Evolutionary conservation across 2,888 invertebrate species (phyloP), one percentile per base, ranked within the genome.

Genomic region (Pedicia rivosa): DNA sequence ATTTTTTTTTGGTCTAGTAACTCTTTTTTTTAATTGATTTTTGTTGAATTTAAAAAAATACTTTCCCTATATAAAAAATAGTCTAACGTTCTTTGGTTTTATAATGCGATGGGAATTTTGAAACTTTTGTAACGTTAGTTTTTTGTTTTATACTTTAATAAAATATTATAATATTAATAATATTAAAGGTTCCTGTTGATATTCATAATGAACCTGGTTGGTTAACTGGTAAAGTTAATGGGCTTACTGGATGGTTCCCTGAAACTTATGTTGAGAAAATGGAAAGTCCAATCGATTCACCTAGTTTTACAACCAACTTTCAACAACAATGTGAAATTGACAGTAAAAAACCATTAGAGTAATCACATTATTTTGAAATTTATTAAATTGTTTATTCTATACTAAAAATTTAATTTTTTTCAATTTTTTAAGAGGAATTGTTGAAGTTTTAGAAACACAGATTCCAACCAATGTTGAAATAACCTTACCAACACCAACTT

Each of bases 131-230:
- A n/a, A n/a, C n/a, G n/a, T n/a, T n/a, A n/a, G n/a, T n/a, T n/a
- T n/a, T n/a, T n/a, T n/a, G n/a, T n/a, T n/a, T n/a, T n/a, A n/a
- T n/a, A n/a, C n/a, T n/a, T n/a, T n/a, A n/a, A n/a, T n/a, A n/a
- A n/a, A n/a, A n/a, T n/a, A n/a, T n/a, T n/a, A n/a, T n/a, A n/a
- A n/a, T n/a, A n/a, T n/a, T n/a, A n/a, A n/a, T n/a, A n/a, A n/a
- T n/a, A n/a, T n/a, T 5, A 24, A 44, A 70, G 72, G 74, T 70
- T 42, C 76, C 82, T 3, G 67, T 72, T 4, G 70, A 83, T 38
- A 86, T 87, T 50, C 81, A 78, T 47, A 83, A 90, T 0, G 97
- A 97, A 54, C 92, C 92, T 1, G 97, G 95, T n/a, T 98, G 97
- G 94, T 65, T 87, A 49, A 87, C 90, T 46, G 97, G 97, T 0